Percentiles rank a stretch among this genome's conserved stretches.
These are phyloP conservation scores for Myotis findleyi DNA, from an alignment of 2,797 vertebrate genomes.

Conservation along the genomic window DNA sequence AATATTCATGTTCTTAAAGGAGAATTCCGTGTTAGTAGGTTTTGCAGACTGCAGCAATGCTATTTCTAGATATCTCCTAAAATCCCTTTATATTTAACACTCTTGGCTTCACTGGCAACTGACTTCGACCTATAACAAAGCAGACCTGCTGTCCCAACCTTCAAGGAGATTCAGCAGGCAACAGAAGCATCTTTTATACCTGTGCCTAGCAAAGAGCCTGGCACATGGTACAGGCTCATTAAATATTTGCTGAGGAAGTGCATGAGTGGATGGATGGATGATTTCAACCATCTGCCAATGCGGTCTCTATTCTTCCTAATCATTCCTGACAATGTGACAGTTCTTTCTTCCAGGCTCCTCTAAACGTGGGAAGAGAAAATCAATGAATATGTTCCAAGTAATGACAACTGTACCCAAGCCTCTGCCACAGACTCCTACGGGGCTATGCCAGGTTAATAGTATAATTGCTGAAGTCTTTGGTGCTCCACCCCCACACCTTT, in stretches of 20 bases:
- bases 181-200: constrained; percentile 33
- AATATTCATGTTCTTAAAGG: constrained; percentile 74
- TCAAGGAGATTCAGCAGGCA: constrained; percentile 65
- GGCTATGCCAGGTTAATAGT: neutral
- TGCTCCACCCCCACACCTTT: neutral
- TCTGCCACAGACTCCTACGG: neutral
- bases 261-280: neutral
- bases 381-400: neutral
- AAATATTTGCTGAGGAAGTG: neutral
- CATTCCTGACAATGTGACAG: neutral
- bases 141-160: constrained; percentile 63
- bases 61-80: constrained; percentile 80
- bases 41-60: constrained; percentile 68
- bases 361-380: constrained; percentile 32
- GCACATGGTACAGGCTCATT: neutral
- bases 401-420: neutral
- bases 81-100: constrained; percentile 72
- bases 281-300: neutral
- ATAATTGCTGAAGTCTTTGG: neutral
- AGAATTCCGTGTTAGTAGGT: constrained; percentile 77
- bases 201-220: constrained; percentile 1
- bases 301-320: neutral
- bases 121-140: constrained; percentile 71
- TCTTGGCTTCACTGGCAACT: constrained; percentile 64
- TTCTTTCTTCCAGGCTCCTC: neutral